phyloP scores from a whole-genome alignment of 2,113 vertebrate species.

The Motacilla tschutschensis region DNA sequence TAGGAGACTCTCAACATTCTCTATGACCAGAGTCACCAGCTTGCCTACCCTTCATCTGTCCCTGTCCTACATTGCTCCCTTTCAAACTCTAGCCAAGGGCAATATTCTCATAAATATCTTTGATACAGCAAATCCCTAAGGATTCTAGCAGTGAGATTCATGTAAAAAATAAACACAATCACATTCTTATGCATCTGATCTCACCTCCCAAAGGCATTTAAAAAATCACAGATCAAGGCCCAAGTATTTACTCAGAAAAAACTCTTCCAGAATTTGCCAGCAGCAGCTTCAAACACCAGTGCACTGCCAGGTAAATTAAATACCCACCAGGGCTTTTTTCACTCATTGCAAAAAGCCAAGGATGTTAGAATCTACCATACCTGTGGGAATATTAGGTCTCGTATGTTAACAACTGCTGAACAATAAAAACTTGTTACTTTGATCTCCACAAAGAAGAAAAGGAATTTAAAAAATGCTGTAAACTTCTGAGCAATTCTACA shows the following conservation, averaged over 20 bases:
- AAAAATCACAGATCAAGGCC: not conserved
- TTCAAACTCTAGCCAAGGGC: not conserved
- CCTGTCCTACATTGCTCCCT: not conserved
- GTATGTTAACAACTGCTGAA: not conserved
- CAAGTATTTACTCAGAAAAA: not conserved
- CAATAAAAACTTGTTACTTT: not conserved
- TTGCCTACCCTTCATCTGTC: not conserved
- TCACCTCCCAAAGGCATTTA: constrained; percentile 4
- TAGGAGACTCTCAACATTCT: not conserved
- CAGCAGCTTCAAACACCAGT: not conserved
- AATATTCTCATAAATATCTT: constrained; percentile 24
- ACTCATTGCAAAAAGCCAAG: not conserved
- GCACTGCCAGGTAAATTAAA: not conserved
- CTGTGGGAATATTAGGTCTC: not conserved
- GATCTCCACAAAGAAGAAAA: not conserved
- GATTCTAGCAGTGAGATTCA: not conserved
- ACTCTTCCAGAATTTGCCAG: not conserved
- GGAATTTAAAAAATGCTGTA: not conserved
- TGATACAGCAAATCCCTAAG: constrained; percentile 31
- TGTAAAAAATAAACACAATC: constrained; percentile 36
- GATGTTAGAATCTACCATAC: not conserved
- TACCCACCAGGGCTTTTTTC: not conserved
- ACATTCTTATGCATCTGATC: not conserved
- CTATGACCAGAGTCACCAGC: not conserved
- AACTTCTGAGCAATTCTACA: not conserved